Base-by-base conservation (phyloP, 2,113 vertebrate genomes). In the Taxidea taxus region DNA sequence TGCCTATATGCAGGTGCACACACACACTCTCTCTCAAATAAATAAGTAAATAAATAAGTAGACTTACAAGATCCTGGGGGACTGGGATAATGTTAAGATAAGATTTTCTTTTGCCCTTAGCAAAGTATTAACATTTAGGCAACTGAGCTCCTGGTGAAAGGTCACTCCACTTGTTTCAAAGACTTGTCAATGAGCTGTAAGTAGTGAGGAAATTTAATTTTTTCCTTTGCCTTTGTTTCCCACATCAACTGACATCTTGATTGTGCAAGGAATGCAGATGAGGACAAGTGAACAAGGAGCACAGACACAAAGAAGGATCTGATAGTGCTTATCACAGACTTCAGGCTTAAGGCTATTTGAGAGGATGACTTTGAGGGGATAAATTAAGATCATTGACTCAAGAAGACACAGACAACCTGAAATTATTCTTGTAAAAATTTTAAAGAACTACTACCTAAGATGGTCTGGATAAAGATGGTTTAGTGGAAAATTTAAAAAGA, bases 251-350 rank as follows among this genome's bases (percentile, higher is more conserved):
- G 58, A 25, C 42, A 78, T 54, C 11, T 60, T 74, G 25, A 20
- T 8, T 49, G 27, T 21, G 21, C 37, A 60, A 70, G 39, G 23
- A 68, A 6, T 81, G n/a, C 23, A 84, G 39, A 27, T 8, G 18
- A 47, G 23, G n/a, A 54, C 9, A 60, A 13, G 37, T 34, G 2
- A 81, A 51, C 23, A 64, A 18, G 8, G 3, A 1, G 7, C 1
- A 20, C 12, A 7, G 23, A 56, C 20, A 39, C 16, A 51, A 49
- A 66, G 25, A 51, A 75, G 10, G 4, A 3, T 54, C 62, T 77
- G 21, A 82, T 2, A 11, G 2, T 31, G 2, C 25, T 60, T 25
- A 34, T 9, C 4, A 13, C 8, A 49, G 6, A 0, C 20, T 20
- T 54, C 13, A 27, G 21, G 25, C 1, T 75, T 42, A 68, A 34